Percentiles rank a stretch among this genome's conserved stretches.
Evolutionary conservation across 2,888 invertebrate species (phyloP).

Genomic region (Crocallis elinguaria): DNA sequence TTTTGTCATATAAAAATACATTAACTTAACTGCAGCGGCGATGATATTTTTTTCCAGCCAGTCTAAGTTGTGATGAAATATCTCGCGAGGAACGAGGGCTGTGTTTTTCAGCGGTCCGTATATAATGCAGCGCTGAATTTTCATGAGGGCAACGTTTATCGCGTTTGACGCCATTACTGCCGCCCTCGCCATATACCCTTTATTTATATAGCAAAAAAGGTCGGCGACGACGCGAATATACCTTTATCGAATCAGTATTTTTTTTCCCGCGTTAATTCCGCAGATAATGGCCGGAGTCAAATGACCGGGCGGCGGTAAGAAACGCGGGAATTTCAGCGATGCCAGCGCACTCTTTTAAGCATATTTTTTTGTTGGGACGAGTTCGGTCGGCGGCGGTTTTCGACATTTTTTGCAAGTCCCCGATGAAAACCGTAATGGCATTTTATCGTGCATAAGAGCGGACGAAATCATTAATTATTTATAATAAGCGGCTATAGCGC

Average conservation of each 20-base stretch:
- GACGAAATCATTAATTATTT: constrained; percentile 84
- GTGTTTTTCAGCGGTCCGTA: constrained; percentile 58
- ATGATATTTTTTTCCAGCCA: constrained; percentile 52
- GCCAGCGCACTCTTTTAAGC: constrained; percentile 80
- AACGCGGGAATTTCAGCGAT: constrained; percentile 81
- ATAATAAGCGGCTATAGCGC: constrained; percentile 82
- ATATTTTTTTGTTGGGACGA: constrained; percentile 71
- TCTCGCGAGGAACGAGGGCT: constrained; percentile 59
- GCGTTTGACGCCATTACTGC: constrained; percentile 68
- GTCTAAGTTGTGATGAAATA: constrained; percentile 64
- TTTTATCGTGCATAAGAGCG: constrained; percentile 84
- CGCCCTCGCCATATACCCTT: constrained; percentile 62
- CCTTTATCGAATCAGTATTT: constrained; percentile 76
- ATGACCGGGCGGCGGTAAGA: constrained; percentile 78
- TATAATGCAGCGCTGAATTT: constrained; percentile 74
- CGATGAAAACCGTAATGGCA: constrained; percentile 84
- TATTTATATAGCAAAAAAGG: constrained; percentile 73
- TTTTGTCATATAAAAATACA: constrained; percentile 57
- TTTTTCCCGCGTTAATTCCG: constrained; percentile 80
- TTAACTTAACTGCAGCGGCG: constrained; percentile 54
- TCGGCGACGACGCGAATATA: constrained; percentile 69
- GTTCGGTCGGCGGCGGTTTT: constrained; percentile 74
- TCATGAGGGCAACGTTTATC: constrained; percentile 79
- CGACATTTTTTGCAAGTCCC: constrained; percentile 75
- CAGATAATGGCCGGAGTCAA: constrained; percentile 82